Percentiles rank a stretch among this genome's conserved stretches.
phyloP scores from a whole-genome alignment of 2,888 invertebrate genomes.

The Eilema caniola region DNA sequence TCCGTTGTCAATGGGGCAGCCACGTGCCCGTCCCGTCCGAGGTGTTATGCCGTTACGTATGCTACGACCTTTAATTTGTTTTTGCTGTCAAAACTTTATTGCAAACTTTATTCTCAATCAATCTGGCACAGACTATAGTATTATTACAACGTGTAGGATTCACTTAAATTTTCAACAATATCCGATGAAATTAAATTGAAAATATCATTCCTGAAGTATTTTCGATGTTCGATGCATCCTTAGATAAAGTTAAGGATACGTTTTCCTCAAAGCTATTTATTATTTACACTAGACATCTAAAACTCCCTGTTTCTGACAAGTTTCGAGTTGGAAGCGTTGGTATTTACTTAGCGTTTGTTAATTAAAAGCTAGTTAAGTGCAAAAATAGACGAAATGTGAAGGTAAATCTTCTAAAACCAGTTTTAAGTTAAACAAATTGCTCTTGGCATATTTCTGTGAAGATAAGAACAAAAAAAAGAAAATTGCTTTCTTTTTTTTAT shows the following conservation, averaged over 20 bases:
- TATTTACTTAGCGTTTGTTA: constrained; percentile 39
- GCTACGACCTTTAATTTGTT: too few species aligned
- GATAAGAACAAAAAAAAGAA: too few species aligned
- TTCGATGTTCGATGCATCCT: constrained; percentile 27
- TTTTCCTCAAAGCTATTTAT: constrained; percentile 34
- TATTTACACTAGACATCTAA: constrained; percentile 21
- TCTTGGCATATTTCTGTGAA: neutral
- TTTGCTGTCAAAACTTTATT: too few species aligned
- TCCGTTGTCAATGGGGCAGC: too few species aligned
- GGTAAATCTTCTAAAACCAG: constrained; percentile 30
- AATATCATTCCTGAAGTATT: constrained; percentile 26
- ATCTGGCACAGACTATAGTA: too few species aligned
- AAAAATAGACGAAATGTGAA: constrained; percentile 42
- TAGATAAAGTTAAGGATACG: constrained; percentile 25
- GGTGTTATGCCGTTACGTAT: too few species aligned
- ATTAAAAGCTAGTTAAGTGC: constrained; percentile 48
- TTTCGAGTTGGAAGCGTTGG: constrained; percentile 28
- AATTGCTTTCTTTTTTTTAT: too few species aligned
- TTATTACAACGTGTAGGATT: neutral
- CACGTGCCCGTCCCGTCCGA: too few species aligned
- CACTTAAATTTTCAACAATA: constrained; percentile 16
- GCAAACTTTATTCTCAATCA: too few species aligned
- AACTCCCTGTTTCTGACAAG: constrained; percentile 42
- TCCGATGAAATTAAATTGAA: constrained; percentile 9
- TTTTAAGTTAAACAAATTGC: constrained; percentile 32